Percentiles rank a stretch among this genome's conserved stretches.
phyloP scores from a whole-genome alignment of 2,113 vertebrate species.

The Sylvietta virens region DNA sequence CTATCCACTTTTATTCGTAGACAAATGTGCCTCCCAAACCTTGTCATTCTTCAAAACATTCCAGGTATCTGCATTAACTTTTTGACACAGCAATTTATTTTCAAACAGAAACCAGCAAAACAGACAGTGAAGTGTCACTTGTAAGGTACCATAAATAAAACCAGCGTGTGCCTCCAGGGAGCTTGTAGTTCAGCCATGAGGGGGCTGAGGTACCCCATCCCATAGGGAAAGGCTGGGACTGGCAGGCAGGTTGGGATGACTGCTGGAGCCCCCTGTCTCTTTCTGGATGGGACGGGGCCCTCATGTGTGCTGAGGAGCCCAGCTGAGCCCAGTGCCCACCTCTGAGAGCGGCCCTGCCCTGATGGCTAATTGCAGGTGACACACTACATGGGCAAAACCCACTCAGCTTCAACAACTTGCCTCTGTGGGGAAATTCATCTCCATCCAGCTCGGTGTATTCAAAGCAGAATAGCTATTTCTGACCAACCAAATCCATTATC shows the following conservation, averaged over 20 bases:
- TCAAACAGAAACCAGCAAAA: background rate
- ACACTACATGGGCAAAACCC: background rate
- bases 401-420: background rate
- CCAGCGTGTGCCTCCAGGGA: background rate
- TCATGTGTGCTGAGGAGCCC: fast-evolving
- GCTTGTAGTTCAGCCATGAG: fast-evolving
- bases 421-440: background rate
- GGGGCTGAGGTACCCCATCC: fast-evolving
- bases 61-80: background rate
- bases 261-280: fast-evolving
- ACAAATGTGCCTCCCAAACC: background rate
- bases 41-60: background rate
- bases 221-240: background rate
- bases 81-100: background rate
- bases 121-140: background rate
- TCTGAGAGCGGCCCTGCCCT: background rate
- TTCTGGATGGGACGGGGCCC: fast-evolving
- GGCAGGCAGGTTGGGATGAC: background rate
- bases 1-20: background rate
- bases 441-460: background rate
- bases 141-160: background rate
- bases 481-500: background rate
- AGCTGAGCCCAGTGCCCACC: background rate
- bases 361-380: background rate
- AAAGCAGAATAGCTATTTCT: constrained; percentile 31